phyloP scores from a whole-genome alignment of 1,140 invertebrate genomes.

The Ceratosolen solmsi region DNA sequence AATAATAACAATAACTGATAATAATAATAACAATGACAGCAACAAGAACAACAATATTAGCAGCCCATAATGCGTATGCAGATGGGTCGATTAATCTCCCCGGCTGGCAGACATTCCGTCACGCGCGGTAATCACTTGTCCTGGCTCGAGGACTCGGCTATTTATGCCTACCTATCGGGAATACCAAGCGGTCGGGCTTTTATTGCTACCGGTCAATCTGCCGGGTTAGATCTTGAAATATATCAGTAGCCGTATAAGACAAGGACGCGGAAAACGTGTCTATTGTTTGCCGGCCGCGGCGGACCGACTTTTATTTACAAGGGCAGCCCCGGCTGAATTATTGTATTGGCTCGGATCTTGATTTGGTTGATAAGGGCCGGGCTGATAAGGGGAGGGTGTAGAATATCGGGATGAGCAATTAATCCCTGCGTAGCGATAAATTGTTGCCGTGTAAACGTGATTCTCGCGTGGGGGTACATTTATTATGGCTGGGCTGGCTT shows the following conservation, averaged over 20 bases:
- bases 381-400: not conserved
- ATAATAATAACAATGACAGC: too few species aligned
- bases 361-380: not conserved
- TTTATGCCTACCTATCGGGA: not conserved
- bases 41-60: not conserved
- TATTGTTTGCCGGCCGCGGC: constrained; percentile 8
- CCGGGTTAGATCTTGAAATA: constrained; percentile 18
- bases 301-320: not conserved
- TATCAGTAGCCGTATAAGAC: constrained; percentile 22
- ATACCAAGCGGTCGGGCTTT: not conserved
- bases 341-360: not conserved
- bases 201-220: constrained; percentile 26
- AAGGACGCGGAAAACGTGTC: constrained; percentile 15
- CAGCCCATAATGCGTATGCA: not conserved
- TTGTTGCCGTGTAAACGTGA: not conserved
- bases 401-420: constrained; percentile 16
- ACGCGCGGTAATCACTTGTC: constrained; percentile 29
- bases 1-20: too few species aligned
- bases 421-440: not conserved
- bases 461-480: not conserved
- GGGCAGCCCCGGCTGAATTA: constrained; percentile 1
- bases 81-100: constrained; percentile 2
- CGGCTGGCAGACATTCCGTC: not conserved
- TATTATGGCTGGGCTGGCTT: not conserved
- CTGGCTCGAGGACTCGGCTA: constrained; percentile 2